Percentiles rank a stretch among this genome's conserved stretches.
phyloP scores from a whole-genome alignment of 2,113 vertebrate species.

The Elgaria multicarinata region DNA sequence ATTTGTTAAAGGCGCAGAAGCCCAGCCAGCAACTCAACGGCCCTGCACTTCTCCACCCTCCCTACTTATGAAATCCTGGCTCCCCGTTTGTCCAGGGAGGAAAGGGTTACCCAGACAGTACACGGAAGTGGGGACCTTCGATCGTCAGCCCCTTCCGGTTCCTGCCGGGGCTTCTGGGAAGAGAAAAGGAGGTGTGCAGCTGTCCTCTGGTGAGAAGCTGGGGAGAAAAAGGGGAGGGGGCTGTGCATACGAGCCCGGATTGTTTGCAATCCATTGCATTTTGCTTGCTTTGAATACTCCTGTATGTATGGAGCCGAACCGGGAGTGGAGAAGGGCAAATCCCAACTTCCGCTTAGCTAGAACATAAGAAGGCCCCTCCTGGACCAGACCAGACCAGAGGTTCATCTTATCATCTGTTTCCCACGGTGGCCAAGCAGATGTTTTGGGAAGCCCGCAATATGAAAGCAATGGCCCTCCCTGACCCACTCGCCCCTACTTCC shows the following conservation, averaged over 20 bases:
- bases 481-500: background rate
- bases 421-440: background rate
- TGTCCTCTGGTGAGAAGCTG: background rate
- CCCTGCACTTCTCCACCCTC: background rate
- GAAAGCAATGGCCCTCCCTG: background rate
- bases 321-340: background rate
- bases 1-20: background rate
- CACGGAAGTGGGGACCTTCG: background rate
- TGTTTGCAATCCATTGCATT: background rate
- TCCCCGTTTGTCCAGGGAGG: background rate
- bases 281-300: too few species aligned
- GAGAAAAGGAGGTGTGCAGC: background rate
- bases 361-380: background rate
- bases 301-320: too few species aligned
- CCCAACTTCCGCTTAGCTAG: background rate
- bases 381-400: background rate
- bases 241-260: too few species aligned
- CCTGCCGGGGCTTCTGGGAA: background rate
- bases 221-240: fast-evolving
- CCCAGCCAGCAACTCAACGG: background rate
- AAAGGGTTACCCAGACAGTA: background rate
- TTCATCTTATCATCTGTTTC: background rate
- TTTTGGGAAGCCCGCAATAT: background rate
- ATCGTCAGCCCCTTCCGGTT: background rate
- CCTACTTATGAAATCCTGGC: background rate